phyloP scores from a whole-genome alignment of 2,113 vertebrate species.

The Herpailurus yagouaroundi region DNA sequence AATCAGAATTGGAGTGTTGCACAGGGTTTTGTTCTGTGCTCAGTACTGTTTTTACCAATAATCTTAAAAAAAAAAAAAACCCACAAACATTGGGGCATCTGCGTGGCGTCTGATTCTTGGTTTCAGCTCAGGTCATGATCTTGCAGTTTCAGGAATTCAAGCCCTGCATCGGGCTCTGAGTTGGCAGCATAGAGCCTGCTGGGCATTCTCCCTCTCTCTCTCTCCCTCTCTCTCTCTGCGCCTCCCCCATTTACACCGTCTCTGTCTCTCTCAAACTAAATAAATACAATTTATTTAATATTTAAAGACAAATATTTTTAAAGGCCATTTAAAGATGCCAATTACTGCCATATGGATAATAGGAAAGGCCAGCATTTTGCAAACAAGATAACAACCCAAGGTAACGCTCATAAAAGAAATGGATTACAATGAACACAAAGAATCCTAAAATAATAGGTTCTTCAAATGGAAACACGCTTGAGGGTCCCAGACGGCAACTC shows the following conservation, averaged over 20 bases:
- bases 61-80: background rate
- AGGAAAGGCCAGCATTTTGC: background rate
- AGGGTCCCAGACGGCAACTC: background rate
- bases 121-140: too few species aligned
- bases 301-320: background rate
- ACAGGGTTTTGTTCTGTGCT: background rate
- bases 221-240: too few species aligned
- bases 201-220: too few species aligned
- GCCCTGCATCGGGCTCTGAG: too few species aligned
- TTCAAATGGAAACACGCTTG: background rate
- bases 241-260: too few species aligned
- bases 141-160: too few species aligned
- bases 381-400: background rate
- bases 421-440: background rate
- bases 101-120: too few species aligned
- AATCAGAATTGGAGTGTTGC: background rate
- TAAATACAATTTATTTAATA: too few species aligned
- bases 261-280: too few species aligned
- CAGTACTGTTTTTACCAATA: background rate
- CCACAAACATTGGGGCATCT: too few species aligned
- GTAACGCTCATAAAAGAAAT: background rate
- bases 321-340: background rate
- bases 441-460: background rate
- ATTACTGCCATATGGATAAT: background rate
- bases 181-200: too few species aligned